phyloP scores from a whole-genome alignment of 2,797 vertebrate species.

The Arctocebus calabarensis region DNA sequence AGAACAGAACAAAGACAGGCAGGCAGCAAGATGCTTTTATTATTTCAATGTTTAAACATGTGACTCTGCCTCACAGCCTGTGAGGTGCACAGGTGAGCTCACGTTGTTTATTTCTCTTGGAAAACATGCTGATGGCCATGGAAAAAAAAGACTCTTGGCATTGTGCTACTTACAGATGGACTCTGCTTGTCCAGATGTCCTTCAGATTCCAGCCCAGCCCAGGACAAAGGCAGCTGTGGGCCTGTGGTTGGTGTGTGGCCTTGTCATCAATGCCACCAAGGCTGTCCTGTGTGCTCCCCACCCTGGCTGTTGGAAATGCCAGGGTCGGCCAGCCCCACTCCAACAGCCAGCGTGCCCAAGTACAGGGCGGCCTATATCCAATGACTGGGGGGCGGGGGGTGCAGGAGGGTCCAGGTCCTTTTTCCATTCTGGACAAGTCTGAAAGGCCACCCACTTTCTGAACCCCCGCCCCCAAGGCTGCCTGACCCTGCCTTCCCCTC shows the following conservation, averaged over 20 bases:
- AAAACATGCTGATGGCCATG: too few relatives aligned
- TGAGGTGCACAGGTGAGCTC: background rate
- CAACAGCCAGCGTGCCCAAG: too few relatives aligned
- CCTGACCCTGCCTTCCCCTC: background rate
- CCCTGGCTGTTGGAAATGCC: background rate
- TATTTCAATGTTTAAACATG: background rate
- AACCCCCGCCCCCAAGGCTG: background rate
- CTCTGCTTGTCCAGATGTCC: background rate
- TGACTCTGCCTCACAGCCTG: background rate
- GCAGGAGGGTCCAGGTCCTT: background rate
- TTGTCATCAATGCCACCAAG: background rate
- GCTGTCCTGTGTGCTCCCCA: too few relatives aligned
- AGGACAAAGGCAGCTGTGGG: background rate
- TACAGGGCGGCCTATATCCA: background rate
- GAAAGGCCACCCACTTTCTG: background rate
- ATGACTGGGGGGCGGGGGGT: too few relatives aligned
- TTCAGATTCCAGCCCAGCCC: background rate
- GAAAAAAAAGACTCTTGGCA: background rate
- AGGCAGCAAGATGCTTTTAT: background rate
- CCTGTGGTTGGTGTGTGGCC: background rate
- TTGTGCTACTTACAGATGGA: background rate
- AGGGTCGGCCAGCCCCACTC: background rate
- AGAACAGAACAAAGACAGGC: background rate
- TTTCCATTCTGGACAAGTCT: too few relatives aligned
- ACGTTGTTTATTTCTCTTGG: background rate